Conservation (phyloP, 1,140 invertebrate genomes). For the Neodiprion fabricii region DNA sequence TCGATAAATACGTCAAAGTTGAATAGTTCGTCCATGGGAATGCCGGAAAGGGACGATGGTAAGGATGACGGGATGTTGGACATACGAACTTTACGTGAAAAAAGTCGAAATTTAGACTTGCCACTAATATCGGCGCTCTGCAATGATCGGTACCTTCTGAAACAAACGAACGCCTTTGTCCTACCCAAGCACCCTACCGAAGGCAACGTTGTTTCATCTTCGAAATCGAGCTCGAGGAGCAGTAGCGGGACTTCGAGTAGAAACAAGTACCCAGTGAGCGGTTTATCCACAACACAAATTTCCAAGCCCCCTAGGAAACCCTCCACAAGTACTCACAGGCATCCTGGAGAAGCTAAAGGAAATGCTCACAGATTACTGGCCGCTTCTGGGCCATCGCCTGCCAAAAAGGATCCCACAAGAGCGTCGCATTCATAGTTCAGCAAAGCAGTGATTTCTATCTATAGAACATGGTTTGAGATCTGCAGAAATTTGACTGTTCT, state of each 20-base stretch:
- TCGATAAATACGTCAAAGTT: slow-evolving; percentile 14
- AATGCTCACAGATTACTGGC: slow-evolving; percentile 41
- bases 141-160: slow-evolving; percentile 84
- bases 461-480: too few species aligned
- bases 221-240: slow-evolving; percentile 43
- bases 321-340: slow-evolving; percentile 64
- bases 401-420: slow-evolving; percentile 49
- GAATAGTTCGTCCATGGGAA: neutral
- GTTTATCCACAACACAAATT: slow-evolving; percentile 66
- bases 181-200: slow-evolving; percentile 70
- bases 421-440: slow-evolving; percentile 47
- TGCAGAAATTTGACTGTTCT: too few species aligned
- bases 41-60: slow-evolving; percentile 31
- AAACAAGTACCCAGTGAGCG: slow-evolving; percentile 68
- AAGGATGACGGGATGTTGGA: slow-evolving; percentile 68
- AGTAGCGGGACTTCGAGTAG: slow-evolving; percentile 53
- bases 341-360: slow-evolving; percentile 63
- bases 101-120: slow-evolving; percentile 86
- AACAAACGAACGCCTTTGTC: slow-evolving; percentile 84
- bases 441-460: too few species aligned
- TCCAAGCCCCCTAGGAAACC: slow-evolving; percentile 65
- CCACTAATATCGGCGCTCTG: slow-evolving; percentile 88
- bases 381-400: slow-evolving; percentile 29
- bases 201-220: slow-evolving; percentile 32
- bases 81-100: slow-evolving; percentile 81